Evolutionary conservation across 2,888 invertebrate species (phyloP).

Genomic region (Drosophila eohydei): DNA sequence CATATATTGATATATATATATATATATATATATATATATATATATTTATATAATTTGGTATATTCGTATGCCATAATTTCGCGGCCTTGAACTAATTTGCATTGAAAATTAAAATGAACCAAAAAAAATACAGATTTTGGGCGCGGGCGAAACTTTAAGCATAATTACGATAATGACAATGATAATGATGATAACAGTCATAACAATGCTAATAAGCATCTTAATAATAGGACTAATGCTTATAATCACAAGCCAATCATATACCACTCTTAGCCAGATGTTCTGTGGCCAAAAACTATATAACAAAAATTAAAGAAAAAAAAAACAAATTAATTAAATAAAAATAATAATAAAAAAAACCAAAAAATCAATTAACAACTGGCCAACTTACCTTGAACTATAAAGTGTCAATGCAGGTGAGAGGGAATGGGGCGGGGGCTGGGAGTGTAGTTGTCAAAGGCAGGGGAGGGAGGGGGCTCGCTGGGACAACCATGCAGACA

Average conservation of each 20-base stretch:
- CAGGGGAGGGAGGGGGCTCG: no score
- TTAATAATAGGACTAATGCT: not conserved
- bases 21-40: constrained; percentile 1
- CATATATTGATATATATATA: constrained; percentile 2
- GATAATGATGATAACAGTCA: not conserved
- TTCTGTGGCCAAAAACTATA: constrained; percentile 37
- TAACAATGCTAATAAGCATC: constrained; percentile 1
- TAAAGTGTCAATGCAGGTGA: constrained; percentile 56
- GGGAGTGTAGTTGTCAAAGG: not conserved
- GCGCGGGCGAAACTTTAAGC: constrained; percentile 41
- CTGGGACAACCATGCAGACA: not conserved
- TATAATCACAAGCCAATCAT: constrained; percentile 2
- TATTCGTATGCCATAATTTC: constrained; percentile 38
- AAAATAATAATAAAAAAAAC: constrained; percentile 1
- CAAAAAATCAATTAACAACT: not conserved
- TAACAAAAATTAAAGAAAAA: not conserved
- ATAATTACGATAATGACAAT: constrained; percentile 32
- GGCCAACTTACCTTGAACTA: constrained; percentile 75
- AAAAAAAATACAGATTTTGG: constrained; percentile 18
- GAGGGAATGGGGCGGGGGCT: not conserved
- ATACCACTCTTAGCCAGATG: constrained; percentile 41
- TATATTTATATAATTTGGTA: constrained; percentile 28
- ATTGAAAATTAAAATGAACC: not conserved
- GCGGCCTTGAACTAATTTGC: constrained; percentile 71
- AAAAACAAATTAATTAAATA: not conserved